Evolutionary conservation across 1,140 invertebrate species (phyloP).

Genomic region (Bombus fervidus): DNA sequence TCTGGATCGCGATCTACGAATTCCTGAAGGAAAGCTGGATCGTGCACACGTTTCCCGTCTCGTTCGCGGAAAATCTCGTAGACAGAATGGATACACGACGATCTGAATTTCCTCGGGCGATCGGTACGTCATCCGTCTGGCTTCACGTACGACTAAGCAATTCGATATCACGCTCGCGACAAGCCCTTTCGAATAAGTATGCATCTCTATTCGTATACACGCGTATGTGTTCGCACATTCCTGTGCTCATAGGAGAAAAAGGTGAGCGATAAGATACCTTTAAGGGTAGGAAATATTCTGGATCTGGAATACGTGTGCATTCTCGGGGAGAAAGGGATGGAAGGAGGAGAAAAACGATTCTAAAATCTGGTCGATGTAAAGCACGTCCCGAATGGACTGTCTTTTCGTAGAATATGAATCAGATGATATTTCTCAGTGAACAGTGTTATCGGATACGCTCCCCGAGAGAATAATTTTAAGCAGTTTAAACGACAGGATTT

Average conservation of each 20-base stretch:
- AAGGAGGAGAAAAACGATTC: conserved; percentile 1
- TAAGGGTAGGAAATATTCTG: conserved; percentile 59
- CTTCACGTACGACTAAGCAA: conserved; percentile 80
- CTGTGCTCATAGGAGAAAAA: background rate
- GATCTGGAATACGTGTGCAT: conserved; percentile 25
- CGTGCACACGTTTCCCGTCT: conserved; percentile 34
- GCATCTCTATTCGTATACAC: background rate
- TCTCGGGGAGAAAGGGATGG: background rate
- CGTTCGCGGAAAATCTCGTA: conserved; percentile 64
- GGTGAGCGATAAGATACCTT: conserved; percentile 56
- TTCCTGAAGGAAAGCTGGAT: conserved; percentile 22
- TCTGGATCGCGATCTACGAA: conserved; percentile 55
- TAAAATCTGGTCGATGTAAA: conserved; percentile 37
- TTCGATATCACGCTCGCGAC: conserved; percentile 74
- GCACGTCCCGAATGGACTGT: conserved; percentile 22
- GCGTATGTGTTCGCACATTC: too few species aligned
- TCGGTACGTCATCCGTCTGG: conserved; percentile 61
- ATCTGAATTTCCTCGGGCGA: conserved; percentile 75
- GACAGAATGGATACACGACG: conserved; percentile 64
- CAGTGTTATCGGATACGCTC: background rate
- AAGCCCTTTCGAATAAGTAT: conserved; percentile 25
- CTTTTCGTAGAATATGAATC: conserved; percentile 32
- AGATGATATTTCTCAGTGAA: conserved; percentile 1
- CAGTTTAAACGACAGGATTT: conserved; percentile 20
- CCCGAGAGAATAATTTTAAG: conserved; percentile 5